These are phyloP conservation scores for Coracopsis vasa DNA, from an alignment of 2,113 vertebrate genomes.

Conservation along the genomic window DNA sequence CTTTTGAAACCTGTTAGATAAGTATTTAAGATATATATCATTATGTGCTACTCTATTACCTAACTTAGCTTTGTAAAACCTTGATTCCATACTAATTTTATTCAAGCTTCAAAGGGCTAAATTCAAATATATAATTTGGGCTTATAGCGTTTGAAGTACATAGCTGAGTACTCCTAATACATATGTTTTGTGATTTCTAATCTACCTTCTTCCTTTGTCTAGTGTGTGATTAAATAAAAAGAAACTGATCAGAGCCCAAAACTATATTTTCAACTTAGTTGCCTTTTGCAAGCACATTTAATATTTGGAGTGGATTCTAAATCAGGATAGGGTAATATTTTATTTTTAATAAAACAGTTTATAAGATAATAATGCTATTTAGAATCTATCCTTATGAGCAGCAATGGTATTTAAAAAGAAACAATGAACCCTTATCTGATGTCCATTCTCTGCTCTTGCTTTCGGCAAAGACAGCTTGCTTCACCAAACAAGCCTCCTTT, in stretches of 20 bases:
- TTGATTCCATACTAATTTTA: neutral
- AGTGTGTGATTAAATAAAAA: neutral
- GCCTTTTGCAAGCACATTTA: neutral
- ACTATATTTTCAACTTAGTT: neutral
- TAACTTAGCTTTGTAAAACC: neutral
- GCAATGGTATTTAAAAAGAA: neutral
- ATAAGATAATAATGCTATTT: neutral
- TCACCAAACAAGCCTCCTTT: neutral
- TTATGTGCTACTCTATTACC: neutral
- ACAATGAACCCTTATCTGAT: neutral
- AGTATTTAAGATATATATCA: neutral
- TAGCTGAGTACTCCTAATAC: neutral
- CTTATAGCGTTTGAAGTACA: neutral
- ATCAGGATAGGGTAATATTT: neutral
- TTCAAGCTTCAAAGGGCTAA: neutral
- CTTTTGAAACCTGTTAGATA: neutral
- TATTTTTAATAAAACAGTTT: neutral
- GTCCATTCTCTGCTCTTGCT: neutral
- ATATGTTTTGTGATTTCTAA: neutral
- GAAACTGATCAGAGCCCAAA: neutral
- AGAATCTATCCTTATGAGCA: neutral
- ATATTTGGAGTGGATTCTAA: neutral
- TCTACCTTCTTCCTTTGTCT: neutral
- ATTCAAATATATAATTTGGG: neutral
- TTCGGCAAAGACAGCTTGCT: conserved; percentile 8